Conservation (phyloP, 2,888 invertebrate species). For the Drosophila planitibia region DNA sequence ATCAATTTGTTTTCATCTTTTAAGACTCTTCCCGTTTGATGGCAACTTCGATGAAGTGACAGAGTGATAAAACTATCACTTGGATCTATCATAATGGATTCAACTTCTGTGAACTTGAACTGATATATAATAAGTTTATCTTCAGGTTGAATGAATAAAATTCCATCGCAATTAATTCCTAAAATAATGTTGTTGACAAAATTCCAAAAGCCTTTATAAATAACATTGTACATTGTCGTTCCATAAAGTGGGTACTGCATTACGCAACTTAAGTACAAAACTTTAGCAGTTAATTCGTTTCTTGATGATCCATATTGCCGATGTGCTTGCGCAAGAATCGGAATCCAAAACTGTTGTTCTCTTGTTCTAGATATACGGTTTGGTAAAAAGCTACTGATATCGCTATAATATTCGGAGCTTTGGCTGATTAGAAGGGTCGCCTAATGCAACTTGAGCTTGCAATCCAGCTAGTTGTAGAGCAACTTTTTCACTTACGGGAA, state of each 20-base stretch:
- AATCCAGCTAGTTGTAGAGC: constrained; percentile 96
- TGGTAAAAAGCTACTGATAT: constrained; percentile 96
- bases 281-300: constrained; percentile 95
- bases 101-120: constrained; percentile 95
- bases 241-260: constrained; percentile 98
- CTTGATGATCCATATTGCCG: constrained; percentile 96
- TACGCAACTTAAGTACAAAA: constrained; percentile 96
- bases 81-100: constrained; percentile 95
- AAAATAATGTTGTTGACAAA: constrained; percentile 91
- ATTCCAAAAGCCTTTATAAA: constrained; percentile 97
- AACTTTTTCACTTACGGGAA: constrained; percentile 97
- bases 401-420: constrained; percentile 94
- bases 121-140: constrained; percentile 97
- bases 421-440: constrained; percentile 91
- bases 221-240: constrained; percentile 94
- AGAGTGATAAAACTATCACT: constrained; percentile 97
- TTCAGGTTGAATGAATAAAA: constrained; percentile 95
- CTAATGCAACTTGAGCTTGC: constrained; percentile 97
- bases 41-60: constrained; percentile 90
- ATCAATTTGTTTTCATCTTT: constrained; percentile 60
- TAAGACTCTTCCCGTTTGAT: constrained; percentile 63
- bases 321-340: constrained; percentile 94
- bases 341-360: constrained; percentile 94
- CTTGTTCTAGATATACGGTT: constrained; percentile 91
- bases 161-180: constrained; percentile 95